Evolutionary conservation across 2,113 vertebrate species (phyloP), one percentile per base, ranked within the genome.

Genomic region (Neopipo cinnamomea): DNA sequence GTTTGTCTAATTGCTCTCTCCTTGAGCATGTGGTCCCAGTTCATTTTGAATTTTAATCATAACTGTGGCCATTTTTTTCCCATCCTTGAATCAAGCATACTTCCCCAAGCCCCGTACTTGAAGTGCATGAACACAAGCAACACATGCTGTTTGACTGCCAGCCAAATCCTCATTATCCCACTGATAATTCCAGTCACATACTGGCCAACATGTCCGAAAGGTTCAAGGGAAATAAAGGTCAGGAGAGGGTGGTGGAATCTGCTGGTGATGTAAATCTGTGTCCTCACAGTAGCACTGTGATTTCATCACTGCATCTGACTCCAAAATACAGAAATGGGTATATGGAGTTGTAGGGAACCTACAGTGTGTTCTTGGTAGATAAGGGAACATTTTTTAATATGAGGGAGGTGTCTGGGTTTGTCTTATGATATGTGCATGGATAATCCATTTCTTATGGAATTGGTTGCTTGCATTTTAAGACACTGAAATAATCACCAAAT

Each of bases 401-500:
- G 18, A 61, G 19, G 27, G 42, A 42, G 37, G 50, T 0, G 0
- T 66, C 75, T 83, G 75, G 67, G 55, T 95, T 93, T 91, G 55
- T 50, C 19, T 88, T 23, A 33, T 83, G 71, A 56, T 53, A 41
- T 1, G 1, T 78, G 78, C 76, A 44, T 59, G 56, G 78, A 93
- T 96, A 95, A 96, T 95, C 91, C 49, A 86, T 91, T 96, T 96
- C 89, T 90, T 91, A 81, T 21, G 65, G 87, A 93, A 74, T 6
- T 50, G 85, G 55, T 47, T 14, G 9, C 65, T 91, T 85, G 61
- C 52, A 49, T 73, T 81, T 82, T 85, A 91, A 93, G 93, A 81
- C 72, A 65, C 25, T 46, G 55, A 95, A 92, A 81, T 93, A 94
- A 97, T 93, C 94, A 90, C 37, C 17, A 10, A 85, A 76, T 58